Base-by-base conservation (phyloP, 2,888 invertebrate genomes). In the Entomobrya proxima region DNA sequence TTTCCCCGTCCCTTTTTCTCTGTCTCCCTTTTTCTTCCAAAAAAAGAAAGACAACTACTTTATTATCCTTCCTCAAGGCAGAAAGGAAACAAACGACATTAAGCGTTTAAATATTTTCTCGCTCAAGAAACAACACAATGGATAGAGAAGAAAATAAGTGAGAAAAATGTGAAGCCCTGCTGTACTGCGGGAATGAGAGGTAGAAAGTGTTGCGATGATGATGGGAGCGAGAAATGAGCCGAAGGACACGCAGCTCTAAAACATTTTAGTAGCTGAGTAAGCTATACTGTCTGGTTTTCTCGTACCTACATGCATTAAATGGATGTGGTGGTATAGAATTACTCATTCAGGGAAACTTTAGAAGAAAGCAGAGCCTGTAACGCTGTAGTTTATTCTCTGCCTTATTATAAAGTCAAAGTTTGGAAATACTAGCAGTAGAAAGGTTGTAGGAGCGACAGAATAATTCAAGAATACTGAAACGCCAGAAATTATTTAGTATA, bases 41-140 rank as follows among this genome's bases (percentile, higher is more conserved):
- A n/a, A n/a, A 55, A 55, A 24, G 55, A 55, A 55, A 55, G 55
- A 55, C 55, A 55, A 24, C 24, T 24, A n/a, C n/a, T n/a, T n/a
- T n/a, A n/a, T n/a, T n/a, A n/a, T n/a, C n/a, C n/a, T n/a, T n/a
- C n/a, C n/a, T n/a, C n/a, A n/a, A n/a, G n/a, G n/a, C n/a, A n/a
- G 52, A 21, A n/a, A 52, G n/a, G 52, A 13, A 52, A 18, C 18
- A 18, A 52, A 18, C 52, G 52, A 52, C 52, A 52, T 52, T 24
- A 58, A n/a, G 18, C 32, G 24, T 24, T 27, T 58, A 58, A 18
- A 58, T 58, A 58, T 61, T 61, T 61, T 32, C 35, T 35, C 32
- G 35, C 61, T n/a, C 18, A n/a, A 61, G 61, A 61, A 61, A 61
- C 18, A 61, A 61, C n/a, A n/a, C 32, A 55, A 61, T 61, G 61